Evolutionary conservation across 2,888 invertebrate genomes (phyloP), one percentile per base, ranked within the genome.

Genomic region (Drosophila paucipuncta): DNA sequence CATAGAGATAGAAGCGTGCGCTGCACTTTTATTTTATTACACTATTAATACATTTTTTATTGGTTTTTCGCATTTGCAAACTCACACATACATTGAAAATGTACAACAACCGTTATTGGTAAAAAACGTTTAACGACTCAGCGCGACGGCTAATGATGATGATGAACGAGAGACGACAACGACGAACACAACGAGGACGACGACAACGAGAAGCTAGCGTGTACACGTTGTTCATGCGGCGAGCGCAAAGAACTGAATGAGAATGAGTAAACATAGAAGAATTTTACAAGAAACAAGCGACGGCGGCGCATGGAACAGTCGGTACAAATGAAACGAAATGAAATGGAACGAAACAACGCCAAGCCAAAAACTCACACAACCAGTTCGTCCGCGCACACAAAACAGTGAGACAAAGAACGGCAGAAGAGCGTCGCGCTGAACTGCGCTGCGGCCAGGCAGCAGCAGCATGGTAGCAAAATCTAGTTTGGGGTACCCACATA

Each of bases 171-270:
- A 77, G 58, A 62, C 63, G 61, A 73, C 80, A 70, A 82, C 82
- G 71, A 57, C 57, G 68, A 62, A 64, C 83, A 73, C 70, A 74
- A 75, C 79, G 67, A 72, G 72, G 67, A 80, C 77, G 68, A 73
- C 57, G 63, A 68, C 83, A 66, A 73, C 75, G 68, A 73, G 70
- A 47, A 25, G 69, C 69, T 73, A 79, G 65, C 76, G 79, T 76
- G 71, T 35, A 73, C 72, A 79, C 89, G 86, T 83, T 87, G 89
- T 85, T 89, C 65, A 88, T 89, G 78, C 85, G 85, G 76, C 88
- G 85, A 87, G 78, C 76, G 90, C 73, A 87, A 83, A 89, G 87
- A 89, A 89, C 80, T 85, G 85, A 87, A 83, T 89, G 90, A 85
- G 89, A 85, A 87, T 80, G 85, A 71, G 71, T 74, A 80, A 78